Base-by-base conservation (phyloP, 1,140 invertebrate species). In the Elysia chlorotica region DNA sequence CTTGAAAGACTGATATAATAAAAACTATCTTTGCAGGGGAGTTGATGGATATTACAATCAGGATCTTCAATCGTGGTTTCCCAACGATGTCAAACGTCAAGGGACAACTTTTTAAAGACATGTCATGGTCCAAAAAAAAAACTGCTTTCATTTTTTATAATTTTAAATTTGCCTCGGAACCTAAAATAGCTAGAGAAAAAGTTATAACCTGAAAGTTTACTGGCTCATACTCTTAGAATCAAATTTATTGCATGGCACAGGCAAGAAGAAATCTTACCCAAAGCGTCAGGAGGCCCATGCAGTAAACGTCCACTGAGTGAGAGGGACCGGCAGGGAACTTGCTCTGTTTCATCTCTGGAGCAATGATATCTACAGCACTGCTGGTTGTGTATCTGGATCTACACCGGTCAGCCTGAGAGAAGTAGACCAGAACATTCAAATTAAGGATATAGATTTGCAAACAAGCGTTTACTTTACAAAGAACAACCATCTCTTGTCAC, bases 231-330 rank as follows among this genome's bases (percentile, higher is more conserved):
- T n/a, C n/a, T n/a, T n/a, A n/a, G n/a, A n/a, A n/a, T n/a, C n/a
- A n/a, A n/a, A n/a, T n/a, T n/a, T n/a, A n/a, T n/a, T n/a, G n/a
- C n/a, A n/a, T n/a, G n/a, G n/a, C n/a, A n/a, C n/a, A n/a, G n/a
- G n/a, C n/a, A n/a, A n/a, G n/a, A n/a, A n/a, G n/a, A n/a, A n/a
- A 54, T 10, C 71, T 67, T 48, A 67, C 71, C 71, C 71, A 73
- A 31, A 73, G 36, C 10, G 65, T 37, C 2, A 73, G 23, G 23
- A 73, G 54, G 19, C 71, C 71, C 21, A 73, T 35, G 33, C 57
- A 59, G 31, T 57, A 73, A 28, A 73, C 35, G 65, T 73, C 71
- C n/a, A 67, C 37, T 62, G 36, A 37, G 57, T 62, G 69, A 21
- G 30, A 36, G n/a, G 71, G 71, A 21, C 57, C 65, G 17, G 41